phyloP scores from a whole-genome alignment of 2,888 invertebrate species.

The Barypeithes pellucidus region DNA sequence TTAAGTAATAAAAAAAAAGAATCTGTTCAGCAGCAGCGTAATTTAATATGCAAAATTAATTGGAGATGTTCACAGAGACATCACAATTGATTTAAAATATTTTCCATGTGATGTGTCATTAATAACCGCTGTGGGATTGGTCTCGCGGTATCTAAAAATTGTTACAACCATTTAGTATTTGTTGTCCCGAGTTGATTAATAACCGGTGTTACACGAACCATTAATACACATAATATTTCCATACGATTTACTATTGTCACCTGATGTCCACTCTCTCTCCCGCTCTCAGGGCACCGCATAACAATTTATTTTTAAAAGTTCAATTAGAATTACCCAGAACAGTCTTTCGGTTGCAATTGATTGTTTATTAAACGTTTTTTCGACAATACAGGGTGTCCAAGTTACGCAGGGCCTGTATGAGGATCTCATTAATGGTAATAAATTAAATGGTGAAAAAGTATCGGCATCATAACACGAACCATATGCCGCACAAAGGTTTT shows the following conservation, averaged over 20 bases:
- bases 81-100: conserved; percentile 37
- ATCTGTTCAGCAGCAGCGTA: no score
- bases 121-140: conserved; percentile 43
- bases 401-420: no score
- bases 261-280: neutral
- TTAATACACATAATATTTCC: conserved; percentile 52
- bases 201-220: conserved; percentile 49
- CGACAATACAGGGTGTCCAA: no score
- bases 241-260: conserved; percentile 31
- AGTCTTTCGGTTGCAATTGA: no score
- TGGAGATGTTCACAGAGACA: conserved; percentile 31
- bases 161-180: conserved; percentile 52
- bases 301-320: no score
- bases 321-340: no score
- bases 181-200: conserved; percentile 57
- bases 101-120: conserved; percentile 33
- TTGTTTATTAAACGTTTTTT: no score
- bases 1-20: no score
- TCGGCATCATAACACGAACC: no score
- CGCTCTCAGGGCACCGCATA: neutral
- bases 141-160: conserved; percentile 38
- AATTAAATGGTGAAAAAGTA: no score
- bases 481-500: no score
- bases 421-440: no score
- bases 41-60: conserved; percentile 31